Base-by-base conservation (phyloP, 2,113 vertebrate genomes). In the Melanotaenia duboulayi region DNA sequence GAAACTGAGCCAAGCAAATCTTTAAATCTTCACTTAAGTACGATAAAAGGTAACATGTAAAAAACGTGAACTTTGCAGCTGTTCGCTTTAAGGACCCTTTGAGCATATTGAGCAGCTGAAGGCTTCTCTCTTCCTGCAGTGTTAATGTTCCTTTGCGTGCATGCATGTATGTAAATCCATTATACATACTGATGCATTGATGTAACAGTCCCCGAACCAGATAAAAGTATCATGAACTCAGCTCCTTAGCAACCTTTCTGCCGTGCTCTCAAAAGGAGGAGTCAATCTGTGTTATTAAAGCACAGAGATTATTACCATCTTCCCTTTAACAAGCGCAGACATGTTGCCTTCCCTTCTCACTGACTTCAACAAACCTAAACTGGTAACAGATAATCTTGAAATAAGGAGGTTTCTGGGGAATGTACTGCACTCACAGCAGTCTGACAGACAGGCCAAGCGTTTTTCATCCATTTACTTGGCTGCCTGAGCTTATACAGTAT, bases 391-490 rank as follows among this genome's bases (percentile, higher is more conserved):
- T 84, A 80, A 82, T 82, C 63, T 81, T 63, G 65, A 89, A 80
- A 64, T 74, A 54, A 73, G 65, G 82, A 80, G 66, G 75, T 87
- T 88, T 86, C 74, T 65, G 64, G 65, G 70, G 82, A 74, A 84
- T 71, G 20, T 12, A 22, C n/a, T 61, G 81, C 65, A 66, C 84
- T 83, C 67, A 10, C 54, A 85, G 78, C 70, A 66, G 74, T 55
- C 83, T 80, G 82, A 86, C 82, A 79, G 60, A 87, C 84, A 81
- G 58, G 87, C 78, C 73, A 68, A 90, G 85, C 66, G 75, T 86
- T 90, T 88, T 90, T 90, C 84, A 85, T 90, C 90, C 85, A 92
- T 92, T 92, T 87, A 89, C 75, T 90, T 78, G 69, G 80, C 86
- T 74, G 85, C 75, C 75, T 78, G 78, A 81, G 84, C 84, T 71